These are phyloP conservation scores for Eutolmus rufibarbis DNA, from an alignment of 2,888 invertebrate species.

Conservation along the genomic window DNA sequence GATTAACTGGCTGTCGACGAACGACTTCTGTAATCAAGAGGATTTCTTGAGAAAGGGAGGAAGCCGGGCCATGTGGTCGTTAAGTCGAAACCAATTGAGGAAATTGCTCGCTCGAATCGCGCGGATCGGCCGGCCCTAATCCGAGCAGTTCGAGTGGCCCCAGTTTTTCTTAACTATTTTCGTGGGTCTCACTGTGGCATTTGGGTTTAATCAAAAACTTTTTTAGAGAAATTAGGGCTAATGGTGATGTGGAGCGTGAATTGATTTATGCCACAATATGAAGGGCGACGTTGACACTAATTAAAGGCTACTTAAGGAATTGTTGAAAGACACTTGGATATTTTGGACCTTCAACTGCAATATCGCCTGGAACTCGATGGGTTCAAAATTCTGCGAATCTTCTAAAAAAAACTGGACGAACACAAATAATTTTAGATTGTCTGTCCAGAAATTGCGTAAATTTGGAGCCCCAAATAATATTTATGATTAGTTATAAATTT, in stretches of 20 bases:
- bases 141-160: background rate
- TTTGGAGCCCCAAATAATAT: background rate
- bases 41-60: background rate
- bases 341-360: background rate
- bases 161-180: background rate
- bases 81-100: slow-evolving; percentile 14
- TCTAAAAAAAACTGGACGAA: background rate
- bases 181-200: background rate
- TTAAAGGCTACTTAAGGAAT: background rate
- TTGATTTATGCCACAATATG: slow-evolving; percentile 10
- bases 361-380: background rate
- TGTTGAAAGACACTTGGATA: background rate
- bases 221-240: background rate
- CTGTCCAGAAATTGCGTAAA: background rate
- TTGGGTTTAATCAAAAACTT: background rate
- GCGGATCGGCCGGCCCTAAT: background rate
- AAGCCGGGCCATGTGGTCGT: slow-evolving; percentile 1
- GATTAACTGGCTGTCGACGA: background rate
- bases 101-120: background rate
- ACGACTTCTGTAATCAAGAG: background rate
- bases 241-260: slow-evolving; percentile 6
- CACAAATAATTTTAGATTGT: background rate
- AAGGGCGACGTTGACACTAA: background rate
- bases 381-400: background rate
- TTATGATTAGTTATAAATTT: too few relatives aligned